Conservation (phyloP, 2,113 vertebrate species). For the Chelonoidis abingdonii region DNA sequence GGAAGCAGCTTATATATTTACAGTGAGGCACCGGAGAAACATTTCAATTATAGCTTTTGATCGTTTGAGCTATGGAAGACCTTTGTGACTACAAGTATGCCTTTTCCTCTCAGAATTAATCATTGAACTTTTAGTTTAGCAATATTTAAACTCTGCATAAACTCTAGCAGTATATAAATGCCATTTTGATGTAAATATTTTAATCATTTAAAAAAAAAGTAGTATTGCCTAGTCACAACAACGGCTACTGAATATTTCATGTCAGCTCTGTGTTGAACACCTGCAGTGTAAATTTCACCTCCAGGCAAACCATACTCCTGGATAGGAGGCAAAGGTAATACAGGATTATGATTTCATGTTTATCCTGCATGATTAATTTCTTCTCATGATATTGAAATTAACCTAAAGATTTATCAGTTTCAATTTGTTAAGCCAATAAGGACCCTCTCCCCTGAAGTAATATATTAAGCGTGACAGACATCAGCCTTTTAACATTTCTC, state of each 20-base stretch:
- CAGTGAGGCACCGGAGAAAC: not conserved
- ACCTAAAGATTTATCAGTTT: slow-evolving; percentile 55
- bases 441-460: slow-evolving; percentile 15
- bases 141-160: slow-evolving; percentile 13
- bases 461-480: slow-evolving; percentile 40
- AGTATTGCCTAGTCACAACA: not conserved
- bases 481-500: slow-evolving; percentile 51
- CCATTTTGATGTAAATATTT: not conserved
- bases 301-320: not conserved
- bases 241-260: not conserved
- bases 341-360: slow-evolving; percentile 37
- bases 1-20: not conserved
- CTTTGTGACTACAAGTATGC: not conserved
- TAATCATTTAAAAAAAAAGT: not conserved
- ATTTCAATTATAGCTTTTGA: slow-evolving; percentile 4
- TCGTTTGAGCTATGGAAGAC: not conserved
- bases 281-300: not conserved
- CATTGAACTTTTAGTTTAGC: slow-evolving; percentile 12
- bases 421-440: slow-evolving; percentile 54
- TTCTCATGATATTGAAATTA: slow-evolving; percentile 15
- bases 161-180: slow-evolving; percentile 19
- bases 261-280: not conserved
- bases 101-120: slow-evolving; percentile 13
- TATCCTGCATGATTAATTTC: slow-evolving; percentile 32
- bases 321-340: slow-evolving; percentile 14